Conservation (phyloP, 2,797 vertebrate species). For the Paratrypauchen microcephalus region DNA sequence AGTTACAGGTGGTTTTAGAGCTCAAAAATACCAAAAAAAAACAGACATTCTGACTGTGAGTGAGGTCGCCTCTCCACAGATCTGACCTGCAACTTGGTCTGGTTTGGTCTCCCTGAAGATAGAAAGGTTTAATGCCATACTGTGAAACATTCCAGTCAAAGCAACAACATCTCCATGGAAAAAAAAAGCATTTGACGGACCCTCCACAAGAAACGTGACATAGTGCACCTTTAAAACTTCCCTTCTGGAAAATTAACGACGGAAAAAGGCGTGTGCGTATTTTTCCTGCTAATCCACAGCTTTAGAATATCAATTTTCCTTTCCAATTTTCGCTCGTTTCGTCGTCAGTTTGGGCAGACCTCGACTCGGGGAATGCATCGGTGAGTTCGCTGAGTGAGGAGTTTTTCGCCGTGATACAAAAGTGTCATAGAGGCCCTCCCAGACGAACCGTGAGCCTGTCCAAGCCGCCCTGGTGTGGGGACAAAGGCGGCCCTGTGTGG, state of each 20-base stretch:
- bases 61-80: too few species aligned
- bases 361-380: conserved; percentile 40
- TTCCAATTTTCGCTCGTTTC: conserved; percentile 46
- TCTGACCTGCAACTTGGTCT: too few species aligned
- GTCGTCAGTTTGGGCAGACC: conserved; percentile 24
- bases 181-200: too few species aligned
- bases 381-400: conserved; percentile 23
- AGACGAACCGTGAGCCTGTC: conserved; percentile 47
- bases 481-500: conserved; percentile 62
- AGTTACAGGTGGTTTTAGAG: too few species aligned
- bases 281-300: conserved; percentile 36
- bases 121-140: too few species aligned
- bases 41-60: too few species aligned
- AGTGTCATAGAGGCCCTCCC: conserved; percentile 53
- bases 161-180: too few species aligned
- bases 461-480: conserved; percentile 59
- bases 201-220: too few species aligned
- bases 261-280: conserved; percentile 23
- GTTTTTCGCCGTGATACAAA: conserved; percentile 41
- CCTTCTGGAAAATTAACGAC: conserved; percentile 28
- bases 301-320: conserved; percentile 47
- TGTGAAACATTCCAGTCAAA: too few species aligned
- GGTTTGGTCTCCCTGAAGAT: too few species aligned
- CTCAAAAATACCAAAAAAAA: too few species aligned
- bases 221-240: too few species aligned